A percentile compares a stretch with the other conserved stretches of the same genome.
Evolutionary conservation across 2,113 vertebrate species (phyloP).

Genomic region (Oostethus manadensis): DNA sequence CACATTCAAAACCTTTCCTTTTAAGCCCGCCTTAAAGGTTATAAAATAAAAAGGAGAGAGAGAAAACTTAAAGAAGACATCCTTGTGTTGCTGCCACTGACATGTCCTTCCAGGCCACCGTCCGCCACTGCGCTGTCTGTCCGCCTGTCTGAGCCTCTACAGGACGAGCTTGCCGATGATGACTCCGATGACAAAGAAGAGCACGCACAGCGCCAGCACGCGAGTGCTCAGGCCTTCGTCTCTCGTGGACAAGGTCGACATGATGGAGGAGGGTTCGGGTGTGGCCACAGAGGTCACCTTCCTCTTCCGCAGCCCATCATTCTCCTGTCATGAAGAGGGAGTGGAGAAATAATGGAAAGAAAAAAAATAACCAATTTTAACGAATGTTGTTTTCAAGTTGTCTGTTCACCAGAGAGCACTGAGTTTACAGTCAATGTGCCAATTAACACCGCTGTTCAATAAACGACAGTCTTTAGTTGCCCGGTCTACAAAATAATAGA

Average conservation of each 20-base stretch:
- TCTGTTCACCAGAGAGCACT: not conserved
- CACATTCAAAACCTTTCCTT: conserved; percentile 30
- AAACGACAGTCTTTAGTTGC: too few species aligned
- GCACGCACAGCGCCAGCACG: conserved; percentile 82
- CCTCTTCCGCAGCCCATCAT: conserved; percentile 87
- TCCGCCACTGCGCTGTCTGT: conserved; percentile 13
- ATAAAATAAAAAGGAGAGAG: conserved; percentile 28
- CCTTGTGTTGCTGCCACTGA: conserved; percentile 28
- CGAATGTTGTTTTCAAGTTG: not conserved
- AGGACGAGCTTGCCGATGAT: conserved; percentile 91
- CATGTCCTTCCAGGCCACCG: conserved; percentile 38
- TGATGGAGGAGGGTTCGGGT: conserved; percentile 50
- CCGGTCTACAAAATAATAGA: too few species aligned
- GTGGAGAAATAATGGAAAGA: not conserved
- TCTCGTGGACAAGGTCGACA: conserved; percentile 67
- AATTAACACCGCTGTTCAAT: too few species aligned
- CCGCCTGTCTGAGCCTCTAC: conserved; percentile 73
- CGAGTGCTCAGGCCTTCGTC: conserved; percentile 84
- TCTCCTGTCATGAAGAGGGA: conserved; percentile 70
- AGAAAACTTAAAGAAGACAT: conserved; percentile 57
- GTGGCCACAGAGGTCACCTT: conserved; percentile 65
- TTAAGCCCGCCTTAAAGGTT: conserved; percentile 46
- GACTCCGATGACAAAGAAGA: conserved; percentile 93
- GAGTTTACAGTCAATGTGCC: too few species aligned
- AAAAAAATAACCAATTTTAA: not conserved